Percentiles rank a stretch among this genome's conserved stretches.
Conservation (phyloP, 1,140 invertebrate species). For the Sinonovacula constricta region DNA sequence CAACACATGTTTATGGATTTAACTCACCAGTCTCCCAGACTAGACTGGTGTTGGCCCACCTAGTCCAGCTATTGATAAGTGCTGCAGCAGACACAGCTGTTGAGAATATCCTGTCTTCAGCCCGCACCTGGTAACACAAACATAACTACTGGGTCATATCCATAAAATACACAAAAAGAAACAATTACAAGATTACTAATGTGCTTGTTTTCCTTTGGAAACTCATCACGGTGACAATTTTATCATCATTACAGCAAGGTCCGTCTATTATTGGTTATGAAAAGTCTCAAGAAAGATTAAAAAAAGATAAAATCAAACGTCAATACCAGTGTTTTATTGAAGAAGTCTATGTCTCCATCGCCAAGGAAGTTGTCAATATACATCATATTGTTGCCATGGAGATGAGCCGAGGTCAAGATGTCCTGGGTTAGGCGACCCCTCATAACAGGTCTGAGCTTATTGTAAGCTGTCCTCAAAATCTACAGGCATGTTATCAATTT, state of each 20-base stretch:
- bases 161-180: too few relatives aligned
- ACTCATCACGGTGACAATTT: too few relatives aligned
- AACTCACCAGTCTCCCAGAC: conserved; percentile 26
- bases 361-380: conserved; percentile 75
- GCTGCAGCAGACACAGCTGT: conserved; percentile 67
- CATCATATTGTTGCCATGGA: conserved; percentile 25
- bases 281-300: too few relatives aligned
- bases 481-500: conserved; percentile 35
- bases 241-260: too few relatives aligned
- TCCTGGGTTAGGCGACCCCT: conserved; percentile 46
- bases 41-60: conserved; percentile 23
- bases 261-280: not conserved
- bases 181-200: too few relatives aligned
- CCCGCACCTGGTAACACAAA: conserved; percentile 51
- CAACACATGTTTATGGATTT: too few relatives aligned
- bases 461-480: conserved; percentile 52
- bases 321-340: conserved; percentile 60
- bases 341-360: conserved; percentile 61
- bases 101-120: conserved; percentile 70
- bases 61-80: conserved; percentile 63
- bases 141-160: not conserved
- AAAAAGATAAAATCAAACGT: too few relatives aligned
- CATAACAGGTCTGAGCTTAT: conserved; percentile 32
- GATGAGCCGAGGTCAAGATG: conserved; percentile 36
- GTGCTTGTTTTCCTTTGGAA: too few relatives aligned